These are phyloP conservation scores for Marcusenius ussheri DNA, from an alignment of 2,113 vertebrate genomes.

Conservation along the genomic window DNA sequence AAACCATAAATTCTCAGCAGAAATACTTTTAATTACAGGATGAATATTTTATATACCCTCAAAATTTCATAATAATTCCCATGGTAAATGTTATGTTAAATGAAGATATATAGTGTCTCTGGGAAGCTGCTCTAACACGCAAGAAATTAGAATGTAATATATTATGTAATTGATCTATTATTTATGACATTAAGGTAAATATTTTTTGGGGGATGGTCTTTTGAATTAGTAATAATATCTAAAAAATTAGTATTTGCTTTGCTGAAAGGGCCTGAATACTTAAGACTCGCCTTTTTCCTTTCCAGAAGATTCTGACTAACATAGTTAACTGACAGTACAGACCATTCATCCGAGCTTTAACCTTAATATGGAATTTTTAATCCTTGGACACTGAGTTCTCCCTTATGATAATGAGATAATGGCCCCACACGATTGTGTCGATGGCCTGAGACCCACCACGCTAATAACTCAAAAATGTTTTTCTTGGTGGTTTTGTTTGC, in stretches of 20 bases:
- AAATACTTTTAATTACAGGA: slow-evolving; percentile 15
- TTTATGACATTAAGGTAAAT: background rate
- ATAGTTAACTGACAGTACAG: background rate
- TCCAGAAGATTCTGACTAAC: background rate
- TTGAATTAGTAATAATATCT: background rate
- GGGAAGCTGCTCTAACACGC: background rate
- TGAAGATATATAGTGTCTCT: background rate
- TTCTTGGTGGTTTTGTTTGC: slow-evolving; percentile 6
- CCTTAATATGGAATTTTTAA: background rate
- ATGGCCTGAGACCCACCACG: background rate
- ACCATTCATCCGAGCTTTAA: background rate
- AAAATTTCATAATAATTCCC: slow-evolving; percentile 19
- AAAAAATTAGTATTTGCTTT: background rate
- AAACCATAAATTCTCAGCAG: slow-evolving; percentile 9
- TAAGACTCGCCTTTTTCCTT: background rate
- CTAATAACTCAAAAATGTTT: slow-evolving; percentile 1
- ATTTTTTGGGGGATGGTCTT: background rate
- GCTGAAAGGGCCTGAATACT: background rate
- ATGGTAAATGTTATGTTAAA: slow-evolving; percentile 3
- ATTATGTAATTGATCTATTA: background rate
- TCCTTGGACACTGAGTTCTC: background rate
- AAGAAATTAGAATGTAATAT: background rate
- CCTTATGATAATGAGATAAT: slow-evolving; percentile 3
- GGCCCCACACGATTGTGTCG: background rate
- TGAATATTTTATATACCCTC: slow-evolving; percentile 12